Evolutionary conservation across 2,113 vertebrate genomes (phyloP), one percentile per base, ranked within the genome.

Genomic region (Corythoichthys intestinalis): DNA sequence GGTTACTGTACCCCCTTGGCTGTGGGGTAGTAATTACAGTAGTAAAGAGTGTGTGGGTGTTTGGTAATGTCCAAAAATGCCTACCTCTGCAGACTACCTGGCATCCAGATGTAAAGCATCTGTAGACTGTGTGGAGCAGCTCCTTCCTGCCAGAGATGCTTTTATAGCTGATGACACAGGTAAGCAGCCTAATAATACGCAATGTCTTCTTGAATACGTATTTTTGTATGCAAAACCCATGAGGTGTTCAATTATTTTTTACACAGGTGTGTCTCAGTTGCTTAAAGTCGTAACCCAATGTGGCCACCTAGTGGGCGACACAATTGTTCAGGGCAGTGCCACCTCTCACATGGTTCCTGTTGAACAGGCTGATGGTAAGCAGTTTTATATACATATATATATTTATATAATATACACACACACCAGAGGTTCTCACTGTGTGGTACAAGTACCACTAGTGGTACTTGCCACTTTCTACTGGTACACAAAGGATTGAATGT

Each of bases 311-410:
- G 87, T 97, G 79, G 93, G 95, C 0, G 95, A 98, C 84, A 92
- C 93, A 77, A 94, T 99, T 9, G 53, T 94, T 58, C 94, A 98
- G 34, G 95, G 95, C 17, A 95, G 94, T 0, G 91, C 93, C 14
- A 96, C 95, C 69, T 94, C 94, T 54, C 95, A 97, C 59, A 88
- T 93, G 90, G 94, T 95, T 67, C 93, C 92, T 0, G 92, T 94
- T 17, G 95, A 98, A 75, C 92, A 95, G 0, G 94, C 95, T 0
- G 96, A 98, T 53, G 83, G 97, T 98, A 75, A 94, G 94, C 91
- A 72, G 9, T 54, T 34, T n/a, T 17, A 13, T 34, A 20, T 3
- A 0, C 46, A 8, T 12, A 4, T 10, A n/a, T 14, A 2, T 58
- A 37, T 2, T 35, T 3, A 3, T 34, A 56, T 1, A 4, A 2